A percentile compares a stretch with the other conserved stretches of the same genome.
Evolutionary conservation across 1,140 invertebrate species (phyloP).

Genomic region (Daktulosphaira vitifoliae): DNA sequence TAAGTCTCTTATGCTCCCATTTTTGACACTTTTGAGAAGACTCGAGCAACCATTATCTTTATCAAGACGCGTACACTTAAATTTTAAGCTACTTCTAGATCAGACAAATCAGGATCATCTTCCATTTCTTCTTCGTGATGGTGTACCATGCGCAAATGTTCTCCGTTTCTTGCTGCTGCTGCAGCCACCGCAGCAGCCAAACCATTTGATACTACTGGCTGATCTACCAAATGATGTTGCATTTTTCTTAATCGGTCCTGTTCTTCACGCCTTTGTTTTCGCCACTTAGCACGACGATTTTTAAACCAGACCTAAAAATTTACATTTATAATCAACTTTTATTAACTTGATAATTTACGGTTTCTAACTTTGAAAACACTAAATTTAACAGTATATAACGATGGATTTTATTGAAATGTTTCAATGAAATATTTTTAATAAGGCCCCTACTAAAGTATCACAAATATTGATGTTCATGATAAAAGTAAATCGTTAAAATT

Average conservation of each 20-base stretch:
- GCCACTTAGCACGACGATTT: slow-evolving; percentile 86
- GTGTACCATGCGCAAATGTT: background rate
- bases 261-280: slow-evolving; percentile 90
- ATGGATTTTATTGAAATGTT: too few species aligned
- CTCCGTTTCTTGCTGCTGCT: background rate
- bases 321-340: too few species aligned
- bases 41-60: too few species aligned
- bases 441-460: too few species aligned
- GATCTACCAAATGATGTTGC: slow-evolving; percentile 54
- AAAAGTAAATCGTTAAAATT: too few species aligned
- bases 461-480: too few species aligned
- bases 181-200: slow-evolving; percentile 4
- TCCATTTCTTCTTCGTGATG: slow-evolving; percentile 33
- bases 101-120: slow-evolving; percentile 36
- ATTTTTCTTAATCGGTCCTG: slow-evolving; percentile 73
- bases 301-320: slow-evolving; percentile 86
- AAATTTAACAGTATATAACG: too few species aligned
- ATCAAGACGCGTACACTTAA: too few species aligned
- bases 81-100: slow-evolving; percentile 39
- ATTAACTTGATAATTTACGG: background rate
- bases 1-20: too few species aligned
- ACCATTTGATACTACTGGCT: slow-evolving; percentile 22
- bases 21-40: too few species aligned
- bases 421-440: too few species aligned
- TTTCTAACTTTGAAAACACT: too few species aligned